Evolutionary conservation across 1,140 invertebrate genomes (phyloP), one percentile per base, ranked within the genome.

Genomic region (Aphelinus atriplicis): DNA sequence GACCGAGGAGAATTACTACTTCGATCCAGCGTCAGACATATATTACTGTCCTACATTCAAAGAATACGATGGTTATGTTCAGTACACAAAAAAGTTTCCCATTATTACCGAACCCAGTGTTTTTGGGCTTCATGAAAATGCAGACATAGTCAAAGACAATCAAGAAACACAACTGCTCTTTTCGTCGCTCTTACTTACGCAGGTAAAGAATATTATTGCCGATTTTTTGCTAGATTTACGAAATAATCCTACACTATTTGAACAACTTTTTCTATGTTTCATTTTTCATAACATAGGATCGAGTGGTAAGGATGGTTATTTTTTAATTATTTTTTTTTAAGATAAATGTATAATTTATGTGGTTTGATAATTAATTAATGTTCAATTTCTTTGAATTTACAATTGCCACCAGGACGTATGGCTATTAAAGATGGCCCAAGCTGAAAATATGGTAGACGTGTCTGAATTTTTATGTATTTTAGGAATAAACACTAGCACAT

Each of bases 51-150:
- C 96, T 0, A 87, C 86, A 1, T 90, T 91, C 62, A 92, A 91
- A 64, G 94, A 96, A 83, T 92, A 96, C 80, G 91, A 94, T 1
- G 89, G 90, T 5, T 97, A 94, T 85, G 82, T 97, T 7, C 89
- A 90, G 63, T 96, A 95, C 82, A 95, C 95, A 0, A 92, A 91
- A 47, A 90, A 90, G 10, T 87, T 98, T 77, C 96, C 96, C 0
- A 88, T 94, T 43, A 92, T 94, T 47, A 93, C 95, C 0, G 90
- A 92, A 62, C 96, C 97, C 0, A 92, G 92, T 79, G 94, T 98
- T 60, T 98, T 98, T 88, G 96, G 97, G 43, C 95, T 98, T 92
- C 92, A 98, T 85, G 91, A 94, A 73, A 98, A 98, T 88, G 97
- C 96, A 1, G 96, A 97, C 85, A 97, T 98, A 78, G 94, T 95